Evolutionary conservation across 2,888 invertebrate species (phyloP).

Genomic region (Eurytoma adleriae): DNA sequence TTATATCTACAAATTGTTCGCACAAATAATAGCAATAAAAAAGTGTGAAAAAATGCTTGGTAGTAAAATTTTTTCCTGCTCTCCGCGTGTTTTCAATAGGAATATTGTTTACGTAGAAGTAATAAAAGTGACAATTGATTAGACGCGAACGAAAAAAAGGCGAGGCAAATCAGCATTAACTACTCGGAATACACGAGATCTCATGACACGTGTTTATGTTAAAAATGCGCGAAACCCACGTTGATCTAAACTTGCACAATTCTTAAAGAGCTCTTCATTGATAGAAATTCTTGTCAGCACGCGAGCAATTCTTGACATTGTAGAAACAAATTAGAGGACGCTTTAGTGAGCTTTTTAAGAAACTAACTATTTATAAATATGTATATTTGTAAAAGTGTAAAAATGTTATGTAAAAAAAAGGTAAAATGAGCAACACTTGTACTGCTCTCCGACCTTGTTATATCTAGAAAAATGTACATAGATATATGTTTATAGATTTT

Average conservation of each 20-base stretch:
- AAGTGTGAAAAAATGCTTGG: too few species aligned
- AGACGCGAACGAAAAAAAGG: too few species aligned
- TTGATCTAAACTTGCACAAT: constrained; percentile 31
- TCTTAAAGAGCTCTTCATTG: constrained; percentile 15
- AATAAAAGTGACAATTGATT: too few species aligned
- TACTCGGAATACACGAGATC: constrained; percentile 4
- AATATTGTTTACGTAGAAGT: too few species aligned
- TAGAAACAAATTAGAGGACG: too few species aligned
- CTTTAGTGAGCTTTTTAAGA: too few species aligned
- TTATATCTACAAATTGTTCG: too few species aligned
- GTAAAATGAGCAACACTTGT: constrained; percentile 9
- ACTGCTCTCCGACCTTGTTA: constrained; percentile 17
- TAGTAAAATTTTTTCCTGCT: too few species aligned
- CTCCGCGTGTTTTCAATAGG: too few species aligned
- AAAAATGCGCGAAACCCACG: constrained; percentile 4
- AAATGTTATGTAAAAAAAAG: background rate
- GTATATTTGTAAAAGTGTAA: background rate
- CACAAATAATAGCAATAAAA: too few species aligned
- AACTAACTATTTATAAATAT: too few species aligned
- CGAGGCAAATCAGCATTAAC: background rate
- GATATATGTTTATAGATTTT: too few species aligned
- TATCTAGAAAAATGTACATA: constrained; percentile 14
- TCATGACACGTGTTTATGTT: constrained; percentile 1
- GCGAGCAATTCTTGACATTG: background rate
- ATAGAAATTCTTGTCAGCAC: background rate